phyloP scores from a whole-genome alignment of 2,888 invertebrate species.

The Melikaiella ostensackeni region DNA sequence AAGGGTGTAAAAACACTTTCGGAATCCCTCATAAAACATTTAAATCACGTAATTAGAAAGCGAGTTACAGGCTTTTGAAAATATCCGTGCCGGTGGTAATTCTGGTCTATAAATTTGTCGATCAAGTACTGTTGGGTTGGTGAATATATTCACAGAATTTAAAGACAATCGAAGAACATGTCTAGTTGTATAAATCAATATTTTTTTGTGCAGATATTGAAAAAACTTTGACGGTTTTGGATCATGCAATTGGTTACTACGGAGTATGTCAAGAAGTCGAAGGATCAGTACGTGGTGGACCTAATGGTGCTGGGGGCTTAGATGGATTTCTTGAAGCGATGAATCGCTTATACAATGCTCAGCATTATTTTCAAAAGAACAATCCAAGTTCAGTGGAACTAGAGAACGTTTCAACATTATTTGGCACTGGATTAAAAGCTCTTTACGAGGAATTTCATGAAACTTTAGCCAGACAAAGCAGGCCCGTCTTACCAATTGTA shows the following conservation, averaged over 20 bases:
- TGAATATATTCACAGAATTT: too few relatives aligned
- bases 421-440: slow-evolving; percentile 90
- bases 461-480: slow-evolving; percentile 90
- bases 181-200: too few relatives aligned
- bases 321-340: slow-evolving; percentile 84
- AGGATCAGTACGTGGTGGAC: slow-evolving; percentile 90
- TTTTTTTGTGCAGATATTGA: slow-evolving; percentile 87
- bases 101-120: too few relatives aligned
- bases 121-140: too few relatives aligned
- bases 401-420: slow-evolving; percentile 90
- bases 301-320: slow-evolving; percentile 79
- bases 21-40: too few relatives aligned
- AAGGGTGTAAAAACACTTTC: too few relatives aligned
- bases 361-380: slow-evolving; percentile 94
- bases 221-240: slow-evolving; percentile 90
- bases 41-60: too few relatives aligned
- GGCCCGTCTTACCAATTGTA: slow-evolving; percentile 91
- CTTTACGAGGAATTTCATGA: slow-evolving; percentile 93
- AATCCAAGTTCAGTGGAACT: slow-evolving; percentile 96
- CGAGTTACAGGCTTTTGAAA: too few relatives aligned
- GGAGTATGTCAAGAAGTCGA: slow-evolving; percentile 96
- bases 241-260: slow-evolving; percentile 97
- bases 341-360: slow-evolving; percentile 90
- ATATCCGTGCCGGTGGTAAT: too few relatives aligned
- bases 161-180: too few relatives aligned